Evolutionary conservation across 2,888 invertebrate species (phyloP), one percentile per base, ranked within the genome.

Genomic region (Linnaemya vulpina): DNA sequence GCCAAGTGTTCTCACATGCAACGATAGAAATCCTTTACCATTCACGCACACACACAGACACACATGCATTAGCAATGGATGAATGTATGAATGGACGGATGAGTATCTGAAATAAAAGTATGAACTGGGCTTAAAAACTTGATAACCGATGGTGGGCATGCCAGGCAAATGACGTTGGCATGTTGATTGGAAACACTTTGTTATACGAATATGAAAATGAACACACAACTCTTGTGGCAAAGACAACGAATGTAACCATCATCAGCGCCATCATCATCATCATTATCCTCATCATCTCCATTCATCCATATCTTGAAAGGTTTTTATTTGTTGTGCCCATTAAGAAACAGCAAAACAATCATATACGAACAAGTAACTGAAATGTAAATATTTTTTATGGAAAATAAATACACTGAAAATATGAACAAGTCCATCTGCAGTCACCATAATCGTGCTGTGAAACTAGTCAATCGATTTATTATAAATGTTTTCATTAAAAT

Each of bases 251-350:
- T n/a, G 53, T 40, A 40, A 75, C 38, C 58, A 77, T 38, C 67
- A 20, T 20, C 53, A 22, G 20, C 65, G 43, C 20, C 51, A 60
- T 22, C 77, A 17, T 17, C 60, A 22, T 20, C 58, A 11, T 17
- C 67, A 76, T 20, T 43, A 40, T 60, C 58, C n/a, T n/a, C 25
- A 11, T 43, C n/a, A 51, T 40, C 30, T 11, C 40, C 46, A 20
- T 20, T 65, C 46, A 13, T 71, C 22, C 80, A 77, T 84, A 83
- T 84, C 84, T 87, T 87, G 84, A 87, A 86, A 87, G 87, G 87
- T 86, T 87, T 87, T 86, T 84, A 87, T 87, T 87, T 87, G 83
- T 85, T 75, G 74, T 75, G 53, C 51, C 80, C 85, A 82, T 82
- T 82, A 82, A 85, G 63, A 78, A 70, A 75, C 40, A 60, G 53